phyloP scores from a whole-genome alignment of 2,888 invertebrate genomes.

The Phyllotreta striolata region DNA sequence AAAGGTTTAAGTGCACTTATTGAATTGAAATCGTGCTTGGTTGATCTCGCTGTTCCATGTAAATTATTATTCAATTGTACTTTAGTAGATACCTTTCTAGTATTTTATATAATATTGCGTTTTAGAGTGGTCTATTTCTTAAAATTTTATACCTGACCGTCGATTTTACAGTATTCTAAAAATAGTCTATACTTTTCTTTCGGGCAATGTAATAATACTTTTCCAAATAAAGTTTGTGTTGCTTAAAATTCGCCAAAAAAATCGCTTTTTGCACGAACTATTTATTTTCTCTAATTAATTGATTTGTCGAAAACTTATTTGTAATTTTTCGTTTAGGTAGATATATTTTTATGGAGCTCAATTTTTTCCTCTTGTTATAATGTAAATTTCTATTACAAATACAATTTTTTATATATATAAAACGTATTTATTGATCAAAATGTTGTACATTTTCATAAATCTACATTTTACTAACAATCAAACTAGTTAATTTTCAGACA shows the following conservation, averaged over 20 bases:
- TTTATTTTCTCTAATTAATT: slow-evolving; percentile 2
- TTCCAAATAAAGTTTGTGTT: slow-evolving; percentile 23
- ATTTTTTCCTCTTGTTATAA: slow-evolving; percentile 36
- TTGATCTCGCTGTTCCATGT: too few species aligned
- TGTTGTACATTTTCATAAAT: too few species aligned
- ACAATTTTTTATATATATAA: slow-evolving; percentile 25
- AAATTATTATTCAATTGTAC: too few species aligned
- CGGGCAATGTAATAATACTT: slow-evolving; percentile 6
- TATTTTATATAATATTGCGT: background rate
- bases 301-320: slow-evolving; percentile 6
- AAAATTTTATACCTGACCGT: slow-evolving; percentile 14
- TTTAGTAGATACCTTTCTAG: too few species aligned
- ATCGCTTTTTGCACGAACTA: slow-evolving; percentile 23
- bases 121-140: slow-evolving; percentile 10
- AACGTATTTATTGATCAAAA: background rate
- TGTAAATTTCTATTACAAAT: slow-evolving; percentile 33
- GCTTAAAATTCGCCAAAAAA: slow-evolving; percentile 22
- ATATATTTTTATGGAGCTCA: slow-evolving; percentile 42
- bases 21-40: too few species aligned
- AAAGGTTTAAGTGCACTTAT: too few species aligned
- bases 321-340: slow-evolving; percentile 36
- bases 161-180: slow-evolving; percentile 24
- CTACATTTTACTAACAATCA: too few species aligned
- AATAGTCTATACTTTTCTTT: slow-evolving; percentile 5
- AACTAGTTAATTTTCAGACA: background rate